Base-by-base conservation (phyloP, 2,888 invertebrate genomes). In the Desoria tigrina region DNA sequence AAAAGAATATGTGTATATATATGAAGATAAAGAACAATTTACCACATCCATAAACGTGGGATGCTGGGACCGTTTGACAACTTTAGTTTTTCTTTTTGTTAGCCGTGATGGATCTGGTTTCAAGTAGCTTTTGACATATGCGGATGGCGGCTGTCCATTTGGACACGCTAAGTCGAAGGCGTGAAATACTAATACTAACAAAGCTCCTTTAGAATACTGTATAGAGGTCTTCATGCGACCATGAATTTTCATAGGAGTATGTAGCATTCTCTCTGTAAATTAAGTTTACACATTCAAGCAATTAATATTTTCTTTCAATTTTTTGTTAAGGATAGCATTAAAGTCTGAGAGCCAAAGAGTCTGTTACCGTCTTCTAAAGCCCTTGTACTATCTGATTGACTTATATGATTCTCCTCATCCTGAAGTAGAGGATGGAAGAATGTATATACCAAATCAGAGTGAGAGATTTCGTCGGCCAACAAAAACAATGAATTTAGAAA, bases 31-130 rank as follows among this genome's bases (percentile, higher is more conserved):
- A n/a, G n/a, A n/a, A 11, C 16, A 32, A 55, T 32, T 82, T 81
- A 92, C 92, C 90, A 94, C 94, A 84, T 96, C 94, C 92, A 98
- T 97, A 82, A 95, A 98, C 21, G 95, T 94, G 0, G 98, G 98
- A 81, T 96, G 94, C 77, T 92, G 92, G 79, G 92, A 93, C 74
- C 90, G 89, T 77, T 90, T 89, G 1, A 95, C 88, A 1, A 95
- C 92, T 81, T 94, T 92, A 0, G 98, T 98, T 82, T 99, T 99
- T 59, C 94, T 85, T 81, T 99, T 99, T 18, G 97, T 96, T 74
- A 86, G 88, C 82, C 96, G 96, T 63, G 87, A 87, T 24, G 89
- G 88, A 80, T 98, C 97, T 9, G 98, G 97, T 76, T 92, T 87
- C 66, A 99, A 83, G 81, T 98, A 98, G 59, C 90, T 90, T 84